Percentiles rank a stretch among this genome's conserved stretches.
phyloP scores from a whole-genome alignment of 2,888 invertebrate species.

The Tubiluchus corallicola region DNA sequence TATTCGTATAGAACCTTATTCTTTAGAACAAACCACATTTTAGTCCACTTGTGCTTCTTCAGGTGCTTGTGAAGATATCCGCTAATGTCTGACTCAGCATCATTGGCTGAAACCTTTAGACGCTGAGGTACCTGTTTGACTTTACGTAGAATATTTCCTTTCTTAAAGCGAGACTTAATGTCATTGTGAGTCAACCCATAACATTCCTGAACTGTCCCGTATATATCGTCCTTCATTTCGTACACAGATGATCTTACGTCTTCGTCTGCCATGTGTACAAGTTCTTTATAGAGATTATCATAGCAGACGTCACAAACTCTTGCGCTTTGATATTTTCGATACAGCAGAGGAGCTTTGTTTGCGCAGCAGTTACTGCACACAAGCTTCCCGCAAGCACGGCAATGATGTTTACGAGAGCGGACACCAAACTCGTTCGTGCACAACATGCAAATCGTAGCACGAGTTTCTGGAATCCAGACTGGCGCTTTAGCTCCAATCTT shows the following conservation, averaged over 20 bases:
- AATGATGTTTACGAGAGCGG: conserved; percentile 44
- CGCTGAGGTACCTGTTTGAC: conserved; percentile 24
- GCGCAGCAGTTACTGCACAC: conserved; percentile 42
- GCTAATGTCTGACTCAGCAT: conserved; percentile 34
- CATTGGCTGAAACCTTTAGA: conserved; percentile 33
- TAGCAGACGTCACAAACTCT: conserved; percentile 38
- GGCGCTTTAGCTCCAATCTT: too few relatives aligned
- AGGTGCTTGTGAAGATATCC: conserved; percentile 34
- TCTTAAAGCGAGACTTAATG: conserved; percentile 6
- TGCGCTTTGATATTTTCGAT: conserved; percentile 32
- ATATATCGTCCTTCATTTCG: too few relatives aligned
- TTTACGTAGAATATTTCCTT: conserved; percentile 18
- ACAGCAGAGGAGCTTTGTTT: conserved; percentile 35
- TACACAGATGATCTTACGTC: too few relatives aligned
- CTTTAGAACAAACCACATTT: conserved; percentile 38
- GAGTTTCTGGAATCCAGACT: conserved; percentile 38
- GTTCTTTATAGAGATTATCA: conserved; percentile 25
- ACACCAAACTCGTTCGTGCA: conserved; percentile 43
- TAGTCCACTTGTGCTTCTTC: conserved; percentile 32
- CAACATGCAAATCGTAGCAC: conserved; percentile 43
- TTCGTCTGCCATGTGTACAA: conserved; percentile 6
- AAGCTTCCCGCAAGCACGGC: conserved; percentile 45
- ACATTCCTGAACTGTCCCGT: too few relatives aligned
- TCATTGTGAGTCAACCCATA: not conserved
- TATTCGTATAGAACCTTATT: too few relatives aligned